Evolutionary conservation across 2,113 vertebrate genomes (phyloP).

Genomic region (Paramormyrops kingsleyae): DNA sequence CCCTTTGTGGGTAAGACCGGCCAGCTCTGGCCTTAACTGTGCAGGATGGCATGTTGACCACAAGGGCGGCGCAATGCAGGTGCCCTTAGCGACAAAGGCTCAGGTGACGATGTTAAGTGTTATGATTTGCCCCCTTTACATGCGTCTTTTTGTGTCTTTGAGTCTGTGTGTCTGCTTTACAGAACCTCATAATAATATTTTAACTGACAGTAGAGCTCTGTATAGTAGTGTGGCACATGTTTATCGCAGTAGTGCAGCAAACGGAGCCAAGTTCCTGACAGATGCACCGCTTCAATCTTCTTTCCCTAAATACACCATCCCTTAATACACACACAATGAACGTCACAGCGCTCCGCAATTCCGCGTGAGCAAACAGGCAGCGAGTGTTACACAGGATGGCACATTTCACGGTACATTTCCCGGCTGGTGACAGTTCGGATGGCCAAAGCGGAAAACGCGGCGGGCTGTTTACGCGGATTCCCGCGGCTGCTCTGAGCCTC

Average conservation of each 20-base stretch:
- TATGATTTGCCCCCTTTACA: not conserved
- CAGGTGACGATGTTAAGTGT: not conserved
- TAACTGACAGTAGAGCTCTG: not conserved
- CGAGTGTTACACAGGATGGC: not conserved
- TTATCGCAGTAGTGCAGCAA: not conserved
- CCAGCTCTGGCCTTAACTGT: not conserved
- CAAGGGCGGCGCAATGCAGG: not conserved
- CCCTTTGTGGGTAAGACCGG: not conserved
- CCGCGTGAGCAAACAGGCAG: not conserved
- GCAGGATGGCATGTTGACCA: not conserved
- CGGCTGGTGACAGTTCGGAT: conserved; percentile 9
- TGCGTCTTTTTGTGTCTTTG: not conserved
- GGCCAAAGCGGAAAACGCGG: not conserved
- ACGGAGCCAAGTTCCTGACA: not conserved
- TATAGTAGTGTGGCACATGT: not conserved
- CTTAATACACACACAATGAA: conserved; percentile 1
- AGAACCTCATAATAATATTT: not conserved
- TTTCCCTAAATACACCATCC: not conserved
- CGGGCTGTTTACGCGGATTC: conserved; percentile 61
- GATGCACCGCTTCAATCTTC: not conserved
- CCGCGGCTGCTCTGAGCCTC: conserved; percentile 30
- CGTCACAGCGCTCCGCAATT: not conserved
- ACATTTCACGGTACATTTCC: conserved; percentile 9
- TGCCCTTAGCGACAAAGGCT: not conserved
- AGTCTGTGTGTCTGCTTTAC: not conserved